Evolutionary conservation across 2,113 vertebrate genomes (phyloP), one percentile per base, ranked within the genome.

Genomic region (Phoenicopterus ruber): DNA sequence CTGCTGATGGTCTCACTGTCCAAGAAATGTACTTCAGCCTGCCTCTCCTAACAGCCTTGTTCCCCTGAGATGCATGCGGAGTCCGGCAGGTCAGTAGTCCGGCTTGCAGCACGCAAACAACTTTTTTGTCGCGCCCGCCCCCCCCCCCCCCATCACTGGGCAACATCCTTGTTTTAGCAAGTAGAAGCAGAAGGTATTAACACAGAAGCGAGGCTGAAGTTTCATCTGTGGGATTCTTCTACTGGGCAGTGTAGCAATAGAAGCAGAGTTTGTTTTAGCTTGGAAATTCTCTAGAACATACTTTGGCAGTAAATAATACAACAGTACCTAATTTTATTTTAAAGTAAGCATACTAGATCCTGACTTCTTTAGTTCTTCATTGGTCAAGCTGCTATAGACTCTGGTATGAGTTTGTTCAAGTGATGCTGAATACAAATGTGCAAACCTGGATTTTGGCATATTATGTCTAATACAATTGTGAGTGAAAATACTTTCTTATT

Each of bases 201-300:
- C 6, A 29, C 2, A 36, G 71, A 42, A 58, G 29, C 0, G 0
- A 78, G 55, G 44, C 40, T 85, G 44, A 72, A 31, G 14, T 59
- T 61, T 85, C n/a, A 65, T 16, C 44, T 5, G 0, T 54, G 36
- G 24, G 26, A 38, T 77, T 83, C 40, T 17, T 62, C 42, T 50
- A 2, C 12, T 22, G 65, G 20, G 10, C 29, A n/a, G 12, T 24
- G 9, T 46, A 25, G 12, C 29, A 58, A 59, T 14, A 29, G 22
- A 73, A 84, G 29, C 12, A 81, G 21, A 32, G 42, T 32, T 87
- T 57, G 36, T 6, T 86, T 78, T 55, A 73, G 26, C n/a, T 66
- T 69, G 28, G 29, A 74, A 93, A 38, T 74, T 55, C 29, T 62
- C 59, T 46, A 17, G 46, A 65, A 81, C 22, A 11, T 58, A 54